Evolutionary conservation across 2,113 vertebrate species (phyloP).

Genomic region (Trogon melanurus): DNA sequence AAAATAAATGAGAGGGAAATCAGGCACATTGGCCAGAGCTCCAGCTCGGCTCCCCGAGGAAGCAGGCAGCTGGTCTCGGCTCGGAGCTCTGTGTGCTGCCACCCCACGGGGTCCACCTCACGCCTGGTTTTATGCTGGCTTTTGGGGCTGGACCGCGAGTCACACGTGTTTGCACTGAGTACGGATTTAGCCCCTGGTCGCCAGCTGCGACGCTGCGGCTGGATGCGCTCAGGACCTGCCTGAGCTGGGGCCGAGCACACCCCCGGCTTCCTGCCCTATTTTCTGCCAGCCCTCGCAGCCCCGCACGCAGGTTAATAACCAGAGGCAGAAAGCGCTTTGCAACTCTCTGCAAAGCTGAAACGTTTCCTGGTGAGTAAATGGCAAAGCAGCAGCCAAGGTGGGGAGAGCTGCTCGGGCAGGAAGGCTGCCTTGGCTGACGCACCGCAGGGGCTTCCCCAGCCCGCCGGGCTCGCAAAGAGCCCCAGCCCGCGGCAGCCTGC

Average conservation of each 20-base stretch:
- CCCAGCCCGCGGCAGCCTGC: background rate
- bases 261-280: background rate
- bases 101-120: background rate
- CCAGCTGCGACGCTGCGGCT: background rate
- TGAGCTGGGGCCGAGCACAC: background rate
- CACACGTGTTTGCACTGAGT: background rate
- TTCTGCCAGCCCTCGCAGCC: background rate
- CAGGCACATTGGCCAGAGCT: background rate
- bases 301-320: background rate
- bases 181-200: background rate
- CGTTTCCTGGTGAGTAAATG: background rate
- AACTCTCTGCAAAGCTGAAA: background rate
- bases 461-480: background rate
- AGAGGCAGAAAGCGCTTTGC: background rate
- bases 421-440: background rate
- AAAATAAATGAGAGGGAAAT: constrained; percentile 39
- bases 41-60: background rate
- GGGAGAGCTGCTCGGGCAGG: background rate
- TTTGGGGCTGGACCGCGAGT: background rate
- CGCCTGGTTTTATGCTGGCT: background rate
- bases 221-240: background rate
- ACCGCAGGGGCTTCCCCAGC: background rate
- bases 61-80: background rate
- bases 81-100: background rate
- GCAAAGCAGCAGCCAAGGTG: background rate